Evolutionary conservation across 2,797 vertebrate species (phyloP).

Genomic region (Microctenopoma stevenorrisi): DNA sequence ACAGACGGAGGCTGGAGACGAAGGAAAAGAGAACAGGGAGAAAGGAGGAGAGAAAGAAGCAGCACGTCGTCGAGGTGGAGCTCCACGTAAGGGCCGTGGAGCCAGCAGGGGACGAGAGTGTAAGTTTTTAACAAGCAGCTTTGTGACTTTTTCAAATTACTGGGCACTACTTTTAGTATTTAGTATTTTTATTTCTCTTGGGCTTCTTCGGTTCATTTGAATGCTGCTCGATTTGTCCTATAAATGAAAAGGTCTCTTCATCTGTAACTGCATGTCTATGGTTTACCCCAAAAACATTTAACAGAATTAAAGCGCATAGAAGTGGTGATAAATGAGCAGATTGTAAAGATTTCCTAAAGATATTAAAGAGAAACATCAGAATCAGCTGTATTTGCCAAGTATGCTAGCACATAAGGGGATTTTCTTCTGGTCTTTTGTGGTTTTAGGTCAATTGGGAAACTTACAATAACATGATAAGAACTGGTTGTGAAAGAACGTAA

Average conservation of each 20-base stretch:
- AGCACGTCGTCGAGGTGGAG: slow-evolving; percentile 91
- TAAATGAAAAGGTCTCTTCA: background rate
- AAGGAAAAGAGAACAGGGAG: slow-evolving; percentile 96
- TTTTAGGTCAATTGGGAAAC: no score
- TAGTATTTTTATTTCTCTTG: background rate
- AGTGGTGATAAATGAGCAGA: background rate
- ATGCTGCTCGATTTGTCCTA: background rate
- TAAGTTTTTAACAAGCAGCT: slow-evolving; percentile 74
- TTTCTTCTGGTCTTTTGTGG: no score
- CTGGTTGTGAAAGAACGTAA: no score
- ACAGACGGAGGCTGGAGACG: slow-evolving; percentile 91
- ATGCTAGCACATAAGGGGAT: no score
- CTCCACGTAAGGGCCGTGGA: slow-evolving; percentile 90
- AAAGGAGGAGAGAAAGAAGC: slow-evolving; percentile 90
- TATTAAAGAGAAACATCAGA: no score
- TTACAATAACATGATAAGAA: no score
- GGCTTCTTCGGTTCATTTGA: background rate
- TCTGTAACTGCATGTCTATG: background rate
- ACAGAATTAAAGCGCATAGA: background rate
- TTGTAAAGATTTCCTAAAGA: no score
- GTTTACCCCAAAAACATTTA: background rate
- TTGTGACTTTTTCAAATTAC: background rate
- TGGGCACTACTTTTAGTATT: background rate
- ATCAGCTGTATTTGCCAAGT: no score
- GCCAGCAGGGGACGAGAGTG: slow-evolving; percentile 96